phyloP scores from a whole-genome alignment of 2,888 invertebrate genomes.

The Drepana falcataria region DNA sequence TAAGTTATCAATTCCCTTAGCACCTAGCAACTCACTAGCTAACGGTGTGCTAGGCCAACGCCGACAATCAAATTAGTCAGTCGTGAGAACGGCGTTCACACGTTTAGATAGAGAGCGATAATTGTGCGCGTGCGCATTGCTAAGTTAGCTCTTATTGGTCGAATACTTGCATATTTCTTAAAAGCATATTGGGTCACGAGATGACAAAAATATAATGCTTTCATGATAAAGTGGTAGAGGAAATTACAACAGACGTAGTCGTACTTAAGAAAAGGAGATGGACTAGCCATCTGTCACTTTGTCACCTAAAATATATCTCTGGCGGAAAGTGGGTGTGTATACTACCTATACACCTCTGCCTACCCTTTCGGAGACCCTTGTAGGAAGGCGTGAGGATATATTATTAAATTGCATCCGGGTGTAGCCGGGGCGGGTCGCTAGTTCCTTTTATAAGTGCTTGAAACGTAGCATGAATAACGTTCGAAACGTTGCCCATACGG shows the following conservation, averaged over 20 bases:
- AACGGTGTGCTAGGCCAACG: conserved; percentile 46
- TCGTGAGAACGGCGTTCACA: conserved; percentile 58
- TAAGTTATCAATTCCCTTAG: not conserved
- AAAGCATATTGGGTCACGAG: not conserved
- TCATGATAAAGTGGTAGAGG: too few species aligned
- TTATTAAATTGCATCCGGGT: not conserved
- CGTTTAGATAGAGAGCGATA: conserved; percentile 46
- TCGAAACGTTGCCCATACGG: conserved; percentile 3
- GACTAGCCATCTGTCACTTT: too few species aligned
- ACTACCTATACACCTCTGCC: too few species aligned
- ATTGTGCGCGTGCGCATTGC: conserved; percentile 36
- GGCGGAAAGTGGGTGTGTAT: too few species aligned
- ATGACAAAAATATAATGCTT: too few species aligned
- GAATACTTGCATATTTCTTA: not conserved
- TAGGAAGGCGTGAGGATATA: too few species aligned
- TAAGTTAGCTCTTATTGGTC: conserved; percentile 9
- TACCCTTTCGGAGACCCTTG: too few species aligned
- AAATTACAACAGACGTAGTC: too few species aligned
- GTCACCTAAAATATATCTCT: too few species aligned
- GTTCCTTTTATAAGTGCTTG: not conserved
- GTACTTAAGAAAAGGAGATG: too few species aligned
- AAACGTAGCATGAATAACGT: too few species aligned
- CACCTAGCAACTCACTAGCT: conserved; percentile 3
- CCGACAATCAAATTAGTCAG: conserved; percentile 63
- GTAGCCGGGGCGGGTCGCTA: not conserved